Evolutionary conservation across 2,797 vertebrate species (phyloP).

Genomic region (Acanthiza pusilla): DNA sequence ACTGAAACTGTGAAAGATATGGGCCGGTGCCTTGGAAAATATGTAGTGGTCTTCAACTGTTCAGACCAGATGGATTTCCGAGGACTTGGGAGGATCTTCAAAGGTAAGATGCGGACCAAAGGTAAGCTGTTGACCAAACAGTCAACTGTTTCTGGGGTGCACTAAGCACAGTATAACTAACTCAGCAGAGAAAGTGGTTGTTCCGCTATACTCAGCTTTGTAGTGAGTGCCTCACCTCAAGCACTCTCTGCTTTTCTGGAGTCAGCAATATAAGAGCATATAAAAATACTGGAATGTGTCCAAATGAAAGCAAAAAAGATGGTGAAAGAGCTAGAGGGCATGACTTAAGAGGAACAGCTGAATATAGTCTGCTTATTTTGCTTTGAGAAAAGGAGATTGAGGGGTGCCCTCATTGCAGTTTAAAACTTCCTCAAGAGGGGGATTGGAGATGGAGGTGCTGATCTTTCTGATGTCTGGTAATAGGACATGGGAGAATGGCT

Average conservation of each 20-base stretch:
- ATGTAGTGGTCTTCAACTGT: constrained; percentile 96
- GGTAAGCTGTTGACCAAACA: not conserved
- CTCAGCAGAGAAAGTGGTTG: not conserved
- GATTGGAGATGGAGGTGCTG: not conserved
- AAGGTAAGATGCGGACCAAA: constrained; percentile 77
- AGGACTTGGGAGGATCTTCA: constrained; percentile 95
- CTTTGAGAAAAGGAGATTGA: not conserved
- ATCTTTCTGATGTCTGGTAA: not conserved
- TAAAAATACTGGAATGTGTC: not conserved
- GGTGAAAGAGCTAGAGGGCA: not conserved
- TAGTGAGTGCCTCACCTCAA: not conserved
- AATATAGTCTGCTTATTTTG: not conserved
- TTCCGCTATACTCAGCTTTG: not conserved
- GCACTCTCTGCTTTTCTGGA: not conserved
- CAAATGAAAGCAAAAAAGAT: not conserved
- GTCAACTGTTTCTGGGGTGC: accelerated
- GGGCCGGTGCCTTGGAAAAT: constrained; percentile 95
- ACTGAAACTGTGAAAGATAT: constrained; percentile 98
- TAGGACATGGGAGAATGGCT: not conserved
- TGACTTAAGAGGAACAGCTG: not conserved
- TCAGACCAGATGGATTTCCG: constrained; percentile 99
- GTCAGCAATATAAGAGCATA: not conserved
- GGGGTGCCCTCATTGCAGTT: not conserved
- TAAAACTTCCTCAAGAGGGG: not conserved
- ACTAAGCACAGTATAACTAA: not conserved